Evolutionary conservation across 1,140 invertebrate genomes (phyloP).

Genomic region (Thalassaphorura encarpata): DNA sequence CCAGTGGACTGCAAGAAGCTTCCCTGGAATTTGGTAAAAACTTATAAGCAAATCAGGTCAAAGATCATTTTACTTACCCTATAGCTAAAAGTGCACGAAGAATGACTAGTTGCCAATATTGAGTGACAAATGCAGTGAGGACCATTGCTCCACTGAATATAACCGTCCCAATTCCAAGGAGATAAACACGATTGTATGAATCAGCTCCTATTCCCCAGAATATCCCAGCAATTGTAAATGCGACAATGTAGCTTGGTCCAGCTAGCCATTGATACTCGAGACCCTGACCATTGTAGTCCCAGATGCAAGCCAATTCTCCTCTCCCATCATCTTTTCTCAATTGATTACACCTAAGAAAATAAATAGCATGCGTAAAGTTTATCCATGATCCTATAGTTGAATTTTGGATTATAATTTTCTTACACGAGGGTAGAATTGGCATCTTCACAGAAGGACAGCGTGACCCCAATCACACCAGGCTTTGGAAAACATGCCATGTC

Average conservation of each 20-base stretch:
- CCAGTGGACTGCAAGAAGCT: slow-evolving; percentile 79
- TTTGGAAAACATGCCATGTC: slow-evolving; percentile 77
- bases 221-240: slow-evolving; percentile 77
- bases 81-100: slow-evolving; percentile 76
- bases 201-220: slow-evolving; percentile 76
- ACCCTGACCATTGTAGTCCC: slow-evolving; percentile 85
- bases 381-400: neutral
- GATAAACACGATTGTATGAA: slow-evolving; percentile 54
- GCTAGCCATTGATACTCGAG: slow-evolving; percentile 84
- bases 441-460: slow-evolving; percentile 52
- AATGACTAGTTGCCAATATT: slow-evolving; percentile 82
- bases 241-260: slow-evolving; percentile 80
- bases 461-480: slow-evolving; percentile 42
- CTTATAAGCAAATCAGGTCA: neutral
- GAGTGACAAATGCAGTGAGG: slow-evolving; percentile 66
- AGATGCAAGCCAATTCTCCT: slow-evolving; percentile 59
- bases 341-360: slow-evolving; percentile 3
- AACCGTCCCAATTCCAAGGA: slow-evolving; percentile 63
- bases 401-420: slow-evolving; percentile 34
- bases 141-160: slow-evolving; percentile 72
- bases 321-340: slow-evolving; percentile 47
- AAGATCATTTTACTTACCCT: slow-evolving; percentile 60
- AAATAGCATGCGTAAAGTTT: neutral
- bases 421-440: slow-evolving; percentile 52
- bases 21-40: slow-evolving; percentile 49